A percentile compares a stretch with the other conserved stretches of the same genome.
Conservation (phyloP, 2,888 invertebrate species). For the Trypoxylon attenuatum region DNA sequence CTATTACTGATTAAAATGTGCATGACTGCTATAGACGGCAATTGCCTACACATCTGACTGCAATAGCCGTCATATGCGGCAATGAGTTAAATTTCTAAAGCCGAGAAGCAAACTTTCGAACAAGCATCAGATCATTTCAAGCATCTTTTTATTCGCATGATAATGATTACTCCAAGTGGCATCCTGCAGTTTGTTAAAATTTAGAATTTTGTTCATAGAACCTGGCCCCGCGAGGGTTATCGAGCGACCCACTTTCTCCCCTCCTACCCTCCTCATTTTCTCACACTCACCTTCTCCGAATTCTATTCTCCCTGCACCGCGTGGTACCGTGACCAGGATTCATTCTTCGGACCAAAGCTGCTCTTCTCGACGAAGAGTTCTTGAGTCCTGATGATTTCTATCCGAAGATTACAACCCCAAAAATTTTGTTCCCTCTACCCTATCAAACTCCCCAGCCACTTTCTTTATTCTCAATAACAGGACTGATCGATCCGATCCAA, state of each 20-base stretch:
- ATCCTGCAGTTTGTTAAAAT: constrained; percentile 42
- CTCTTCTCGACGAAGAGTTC: constrained; percentile 27
- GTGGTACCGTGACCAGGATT: constrained; percentile 42
- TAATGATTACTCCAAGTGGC: constrained; percentile 11
- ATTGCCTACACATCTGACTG: too few relatives aligned
- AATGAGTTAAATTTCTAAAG: too few relatives aligned
- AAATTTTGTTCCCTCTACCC: not conserved
- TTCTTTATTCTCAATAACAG: not conserved
- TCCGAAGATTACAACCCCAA: not conserved
- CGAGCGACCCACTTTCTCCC: constrained; percentile 65
- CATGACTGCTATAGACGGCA: too few relatives aligned
- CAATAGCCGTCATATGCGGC: too few relatives aligned
- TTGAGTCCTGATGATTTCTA: not conserved
- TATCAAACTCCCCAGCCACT: not conserved
- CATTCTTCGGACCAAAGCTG: constrained; percentile 35
- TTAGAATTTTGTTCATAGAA: constrained; percentile 56
- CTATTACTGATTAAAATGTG: too few relatives aligned
- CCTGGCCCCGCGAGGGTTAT: constrained; percentile 53
- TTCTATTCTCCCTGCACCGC: constrained; percentile 45
- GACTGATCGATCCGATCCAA: not conserved
- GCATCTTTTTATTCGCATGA: not conserved
- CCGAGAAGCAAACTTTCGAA: too few relatives aligned
- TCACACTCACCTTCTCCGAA: constrained; percentile 38
- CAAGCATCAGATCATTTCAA: too few relatives aligned
- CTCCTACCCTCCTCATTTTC: constrained; percentile 39